Base-by-base conservation (phyloP, 2,888 invertebrate genomes). In the Heliconius charithonia region DNA sequence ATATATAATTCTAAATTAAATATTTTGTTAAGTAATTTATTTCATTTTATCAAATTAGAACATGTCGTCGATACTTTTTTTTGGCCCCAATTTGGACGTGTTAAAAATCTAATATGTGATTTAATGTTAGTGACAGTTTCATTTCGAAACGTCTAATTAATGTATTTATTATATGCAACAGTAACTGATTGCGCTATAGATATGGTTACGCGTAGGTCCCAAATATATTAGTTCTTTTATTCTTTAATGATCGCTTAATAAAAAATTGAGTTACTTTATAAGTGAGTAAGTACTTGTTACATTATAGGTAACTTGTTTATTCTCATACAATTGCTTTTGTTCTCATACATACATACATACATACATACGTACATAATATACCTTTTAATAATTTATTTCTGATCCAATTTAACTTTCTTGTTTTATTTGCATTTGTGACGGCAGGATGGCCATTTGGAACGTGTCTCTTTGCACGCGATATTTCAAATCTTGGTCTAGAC, bases 211-310 rank as follows among this genome's bases (percentile, higher is more conserved):
- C 65, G 74, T 77, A 79, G 56, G 59, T 63, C 51, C 59, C 63
- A 79, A 73, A 51, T 65, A 59, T 27, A 56, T 72, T 65, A 65
- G 32, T 77, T 71, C 25, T 77, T 77, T 74, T 69, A 79, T 37
- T 27, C 71, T 75, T 69, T 80, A 81, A 82, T 79, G 80, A 79
- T 71, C 59, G 71, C 56, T 69, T 75, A 70, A 78, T 59, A 74
- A 65, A 56, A 77, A 79, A 77, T 81, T 59, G 77, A 80, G 77
- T 74, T 80, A 80, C 77, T 76, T 75, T 75, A 59, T 67, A 37
- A 37, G 27, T 32, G 41, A 62, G 41, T 37, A 41, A 62, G 41
- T 37, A 41, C 41, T 41, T 67, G 67, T 67, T 41, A 41, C 6
- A 37, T 37, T 27, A 16, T 16, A n/a, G n/a, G n/a, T n/a, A 27